A percentile compares a stretch with the other conserved stretches of the same genome.
phyloP scores from a whole-genome alignment of 2,797 vertebrate genomes.

The Pempheris klunzingeri region DNA sequence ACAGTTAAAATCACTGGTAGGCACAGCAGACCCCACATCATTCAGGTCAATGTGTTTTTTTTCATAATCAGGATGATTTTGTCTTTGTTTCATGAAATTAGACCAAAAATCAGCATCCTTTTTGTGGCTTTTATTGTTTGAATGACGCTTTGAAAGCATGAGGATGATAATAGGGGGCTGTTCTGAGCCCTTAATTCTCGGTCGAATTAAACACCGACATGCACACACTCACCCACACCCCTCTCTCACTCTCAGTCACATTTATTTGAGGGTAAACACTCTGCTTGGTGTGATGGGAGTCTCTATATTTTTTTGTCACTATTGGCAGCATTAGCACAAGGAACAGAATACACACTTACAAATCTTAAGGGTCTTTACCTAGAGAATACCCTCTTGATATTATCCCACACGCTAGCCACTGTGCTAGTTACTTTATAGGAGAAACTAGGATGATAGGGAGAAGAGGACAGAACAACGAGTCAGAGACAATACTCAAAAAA shows the following conservation, averaged over 20 bases:
- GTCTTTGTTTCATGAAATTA: constrained; percentile 51
- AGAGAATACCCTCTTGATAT: constrained; percentile 96
- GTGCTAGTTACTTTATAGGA: constrained; percentile 97
- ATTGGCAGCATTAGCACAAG: constrained; percentile 80
- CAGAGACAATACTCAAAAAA: constrained; percentile 83
- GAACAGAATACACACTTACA: constrained; percentile 82
- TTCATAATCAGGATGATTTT: constrained; percentile 46
- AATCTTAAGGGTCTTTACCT: constrained; percentile 91
- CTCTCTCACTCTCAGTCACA: constrained; percentile 45
- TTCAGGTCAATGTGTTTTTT: constrained; percentile 14
- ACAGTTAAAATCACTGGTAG: constrained; percentile 27
- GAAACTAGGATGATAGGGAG: constrained; percentile 90
- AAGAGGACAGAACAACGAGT: constrained; percentile 87
- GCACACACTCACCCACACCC: constrained; percentile 57
- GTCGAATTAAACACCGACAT: constrained; percentile 60
- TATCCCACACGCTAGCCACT: constrained; percentile 97
- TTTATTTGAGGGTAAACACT: constrained; percentile 54
- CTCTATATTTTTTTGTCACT: constrained; percentile 60
- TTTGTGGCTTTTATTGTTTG: constrained; percentile 1
- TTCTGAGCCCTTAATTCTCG: constrained; percentile 6
- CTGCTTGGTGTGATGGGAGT: constrained; percentile 50
- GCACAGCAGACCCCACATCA: not conserved
- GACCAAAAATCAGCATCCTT: not conserved
- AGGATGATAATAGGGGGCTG: constrained; percentile 21
- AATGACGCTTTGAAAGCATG: constrained; percentile 22